Base-by-base conservation (phyloP, 2,888 invertebrate genomes). In the Carcina quercana region DNA sequence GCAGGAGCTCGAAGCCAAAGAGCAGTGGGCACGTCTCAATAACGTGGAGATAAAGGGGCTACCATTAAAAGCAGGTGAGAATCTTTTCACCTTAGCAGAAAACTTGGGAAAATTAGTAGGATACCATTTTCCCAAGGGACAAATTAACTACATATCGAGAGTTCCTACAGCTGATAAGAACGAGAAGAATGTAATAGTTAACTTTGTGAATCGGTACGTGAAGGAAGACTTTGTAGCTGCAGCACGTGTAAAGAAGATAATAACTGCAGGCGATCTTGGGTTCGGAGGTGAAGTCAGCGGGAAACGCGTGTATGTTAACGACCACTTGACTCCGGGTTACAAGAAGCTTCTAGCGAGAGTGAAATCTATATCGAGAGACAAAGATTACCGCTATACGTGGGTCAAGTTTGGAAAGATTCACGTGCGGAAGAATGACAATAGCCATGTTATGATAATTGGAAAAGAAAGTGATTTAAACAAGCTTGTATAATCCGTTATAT, bases 201-300 rank as follows among this genome's bases (percentile, higher is more conserved):
- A 34, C 13, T 40, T 42, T 25, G 15, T 32, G 6, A 37, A 42
- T 22, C 13, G 38, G 2, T 37, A 39, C 17, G 12, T 37, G 3
- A 39, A 35, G 22, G 38, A 42, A 19, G 33, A 42, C 5, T 42
- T 37, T 28, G 24, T 42, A 3, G 37, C 39, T 7, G 35, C 39
- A 5, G 35, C 37, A 3, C 32, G 33, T 5, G 29, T 15, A 5
- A 14, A 15, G 6, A 32, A 32, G 10, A 3, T 11, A 1, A 2
- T 33, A 5, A 27, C 11, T 3, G 22, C 28, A 2, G 13, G 8
- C 3, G 28, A 28, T 5, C 12, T 28, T 7, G 32, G 32, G 5
- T 27, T 20, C 10, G 8, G 4, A 1, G 25, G 17, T 5, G 17
- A 15, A 2, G 3, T 3, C 3, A 6, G 11, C 7, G 3, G 7